phyloP scores from a whole-genome alignment of 2,888 invertebrate genomes.

The Mellilla xanthometata region DNA sequence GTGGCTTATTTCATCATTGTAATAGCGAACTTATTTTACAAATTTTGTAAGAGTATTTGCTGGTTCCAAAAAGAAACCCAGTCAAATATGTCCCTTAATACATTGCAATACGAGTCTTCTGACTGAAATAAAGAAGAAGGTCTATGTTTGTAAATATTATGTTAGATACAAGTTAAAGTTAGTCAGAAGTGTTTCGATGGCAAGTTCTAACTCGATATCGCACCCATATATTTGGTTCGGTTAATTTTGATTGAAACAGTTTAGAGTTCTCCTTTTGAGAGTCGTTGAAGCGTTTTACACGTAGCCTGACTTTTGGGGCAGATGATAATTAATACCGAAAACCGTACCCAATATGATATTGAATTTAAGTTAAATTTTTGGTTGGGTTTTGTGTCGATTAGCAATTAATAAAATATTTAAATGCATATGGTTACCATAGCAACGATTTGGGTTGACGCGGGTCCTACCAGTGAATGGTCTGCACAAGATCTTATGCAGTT shows the following conservation, averaged over 20 bases:
- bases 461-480: no score
- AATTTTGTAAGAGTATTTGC: conserved; percentile 26
- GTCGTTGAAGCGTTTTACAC: neutral
- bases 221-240: neutral
- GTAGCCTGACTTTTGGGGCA: no score
- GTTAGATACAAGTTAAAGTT: conserved; percentile 7
- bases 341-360: no score
- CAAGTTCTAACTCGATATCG: conserved; percentile 14
- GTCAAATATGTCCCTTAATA: neutral
- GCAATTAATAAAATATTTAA: no score
- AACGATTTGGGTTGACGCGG: no score
- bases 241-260: conserved; percentile 22
- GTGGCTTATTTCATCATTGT: conserved; percentile 43
- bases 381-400: no score
- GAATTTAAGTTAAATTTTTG: no score
- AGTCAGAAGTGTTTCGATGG: neutral
- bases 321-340: no score
- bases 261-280: neutral
- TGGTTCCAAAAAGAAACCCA: conserved; percentile 6
- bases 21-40: conserved; percentile 41
- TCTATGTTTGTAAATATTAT: conserved; percentile 9
- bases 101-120: neutral
- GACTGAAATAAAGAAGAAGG: neutral
- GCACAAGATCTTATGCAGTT: no score
- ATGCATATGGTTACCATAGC: no score